Evolutionary conservation across 1,140 invertebrate species (phyloP), one percentile per base, ranked within the genome.

Genomic region (Macrosteles quadrilineatus): DNA sequence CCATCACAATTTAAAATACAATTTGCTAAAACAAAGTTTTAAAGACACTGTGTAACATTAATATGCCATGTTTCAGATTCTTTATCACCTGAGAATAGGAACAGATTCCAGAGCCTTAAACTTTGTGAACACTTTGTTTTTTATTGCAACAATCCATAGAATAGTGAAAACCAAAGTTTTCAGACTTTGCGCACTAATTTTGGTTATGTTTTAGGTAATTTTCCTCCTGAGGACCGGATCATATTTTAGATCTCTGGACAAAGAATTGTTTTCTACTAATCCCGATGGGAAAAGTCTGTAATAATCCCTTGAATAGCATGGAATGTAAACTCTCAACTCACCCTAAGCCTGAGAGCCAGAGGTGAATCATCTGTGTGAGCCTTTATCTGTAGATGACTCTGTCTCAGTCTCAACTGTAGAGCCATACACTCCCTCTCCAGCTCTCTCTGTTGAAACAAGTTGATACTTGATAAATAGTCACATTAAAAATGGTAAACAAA

Each of bases 401-500:
- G 30, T 19, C 36, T 64, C 62, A 64, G 76, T 17, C 77, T 75
- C 27, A 73, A 40, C 2, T 75, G 69, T 17, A 75, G 74, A 1
- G 68, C 67, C 4, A 81, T 50, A 69, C 79, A 75, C 32, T 72
- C 64, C 30, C 75, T 78, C 0, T 85, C 80, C 14, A 83, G 72
- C 47, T 85, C 82, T 62, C 82, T 80, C 73, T 83, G 66, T n/a
- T n/a, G n/a, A n/a, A n/a, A n/a, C n/a, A n/a, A n/a, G n/a, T n/a
- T n/a, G n/a, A n/a, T n/a, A n/a, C n/a, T n/a, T n/a, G n/a, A n/a
- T n/a, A n/a, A n/a, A n/a, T n/a, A n/a, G n/a, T n/a, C n/a, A n/a
- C n/a, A n/a, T n/a, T n/a, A n/a, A n/a, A n/a, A n/a, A n/a, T n/a
- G n/a, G n/a, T n/a, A n/a, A n/a, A n/a, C n/a, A n/a, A n/a, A n/a